Conservation (phyloP, 2,797 vertebrate genomes). For the Hephaestus fuliginosus region DNA sequence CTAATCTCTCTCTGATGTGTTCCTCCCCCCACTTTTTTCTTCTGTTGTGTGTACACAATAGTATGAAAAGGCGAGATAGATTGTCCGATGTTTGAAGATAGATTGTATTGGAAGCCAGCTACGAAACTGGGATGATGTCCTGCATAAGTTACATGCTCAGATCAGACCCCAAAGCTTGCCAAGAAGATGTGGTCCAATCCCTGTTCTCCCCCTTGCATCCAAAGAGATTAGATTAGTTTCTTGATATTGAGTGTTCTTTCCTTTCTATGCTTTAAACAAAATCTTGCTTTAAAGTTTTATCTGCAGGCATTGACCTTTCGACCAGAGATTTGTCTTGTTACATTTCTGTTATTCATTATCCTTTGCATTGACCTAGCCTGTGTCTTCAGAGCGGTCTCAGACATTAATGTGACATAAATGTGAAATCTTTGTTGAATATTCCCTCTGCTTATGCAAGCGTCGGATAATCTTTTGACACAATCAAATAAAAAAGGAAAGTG, state of each 20-base stretch:
- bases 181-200: slow-evolving; percentile 52
- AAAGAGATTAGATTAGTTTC: slow-evolving; percentile 59
- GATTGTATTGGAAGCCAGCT: slow-evolving; percentile 72
- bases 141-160: slow-evolving; percentile 61
- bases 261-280: slow-evolving; percentile 53
- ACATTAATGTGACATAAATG: slow-evolving; percentile 36
- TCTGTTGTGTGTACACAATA: slow-evolving; percentile 52
- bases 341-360: slow-evolving; percentile 53
- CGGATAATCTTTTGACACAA: slow-evolving; percentile 65
- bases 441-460: slow-evolving; percentile 41
- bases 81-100: slow-evolving; percentile 64
- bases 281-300: slow-evolving; percentile 65
- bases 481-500: slow-evolving; percentile 45
- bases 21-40: slow-evolving; percentile 22
- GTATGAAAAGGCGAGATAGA: slow-evolving; percentile 63
- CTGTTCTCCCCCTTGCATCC: slow-evolving; percentile 34
- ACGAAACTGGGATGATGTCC: slow-evolving; percentile 62
- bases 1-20: slow-evolving; percentile 69
- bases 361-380: slow-evolving; percentile 34
- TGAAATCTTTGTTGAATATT: slow-evolving; percentile 48
- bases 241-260: slow-evolving; percentile 53
- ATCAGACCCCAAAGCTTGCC: slow-evolving; percentile 47
- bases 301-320: slow-evolving; percentile 53
- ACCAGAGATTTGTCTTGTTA: slow-evolving; percentile 45
- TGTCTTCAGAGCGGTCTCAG: slow-evolving; percentile 46